Evolutionary conservation across 37 sponge, comb jelly and placozoan species (phyloP).

Genomic region (Dysidea cf. avara): DNA sequence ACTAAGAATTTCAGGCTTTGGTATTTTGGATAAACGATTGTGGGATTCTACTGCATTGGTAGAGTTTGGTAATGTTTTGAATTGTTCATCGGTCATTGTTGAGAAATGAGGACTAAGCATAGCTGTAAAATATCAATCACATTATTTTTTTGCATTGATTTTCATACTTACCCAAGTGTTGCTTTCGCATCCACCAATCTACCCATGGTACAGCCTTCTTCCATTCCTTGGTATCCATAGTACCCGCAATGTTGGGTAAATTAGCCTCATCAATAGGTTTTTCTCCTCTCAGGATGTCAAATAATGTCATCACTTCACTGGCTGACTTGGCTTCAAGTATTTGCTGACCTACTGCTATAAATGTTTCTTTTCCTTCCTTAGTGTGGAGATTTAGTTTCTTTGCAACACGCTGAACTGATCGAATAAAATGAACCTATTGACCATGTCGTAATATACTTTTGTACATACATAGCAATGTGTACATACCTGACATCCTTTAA

Average conservation of each 20-base stretch:
- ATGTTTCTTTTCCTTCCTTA: neutral
- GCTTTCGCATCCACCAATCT: no score
- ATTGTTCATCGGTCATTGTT: neutral
- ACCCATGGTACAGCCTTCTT: no score
- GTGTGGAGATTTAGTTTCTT: neutral
- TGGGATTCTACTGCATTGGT: conserved; percentile 39
- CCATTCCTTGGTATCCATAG: no score
- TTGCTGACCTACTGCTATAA: neutral
- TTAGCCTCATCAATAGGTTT: neutral
- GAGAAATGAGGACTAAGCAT: neutral
- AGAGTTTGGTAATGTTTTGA: neutral
- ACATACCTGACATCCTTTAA: conserved; percentile 34
- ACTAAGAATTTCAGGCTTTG: conserved; percentile 11
- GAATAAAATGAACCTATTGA: conserved; percentile 25
- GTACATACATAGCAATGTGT: no score
- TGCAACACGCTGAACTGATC: conserved; percentile 23
- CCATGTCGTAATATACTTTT: no score
- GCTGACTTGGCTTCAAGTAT: neutral
- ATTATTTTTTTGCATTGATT: no score
- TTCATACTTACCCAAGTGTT: no score
- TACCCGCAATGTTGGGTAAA: no score
- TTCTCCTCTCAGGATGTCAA: neutral
- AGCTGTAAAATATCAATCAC: neutral
- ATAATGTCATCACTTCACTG: neutral
- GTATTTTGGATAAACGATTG: conserved; percentile 5